Evolutionary conservation across 2,888 invertebrate species (phyloP).

Genomic region (Microplitis manilae): DNA sequence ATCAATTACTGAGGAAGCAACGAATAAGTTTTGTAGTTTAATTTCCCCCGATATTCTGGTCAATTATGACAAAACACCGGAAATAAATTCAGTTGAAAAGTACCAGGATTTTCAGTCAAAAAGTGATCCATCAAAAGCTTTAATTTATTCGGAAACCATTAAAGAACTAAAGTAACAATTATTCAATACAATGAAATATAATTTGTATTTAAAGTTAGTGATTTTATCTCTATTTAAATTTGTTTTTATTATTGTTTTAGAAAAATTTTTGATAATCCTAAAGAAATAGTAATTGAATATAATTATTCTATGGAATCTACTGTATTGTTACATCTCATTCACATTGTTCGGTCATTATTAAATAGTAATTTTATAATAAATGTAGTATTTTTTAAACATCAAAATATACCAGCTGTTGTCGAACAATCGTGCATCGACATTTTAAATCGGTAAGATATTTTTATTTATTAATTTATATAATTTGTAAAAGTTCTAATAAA

Average conservation of each 20-base stretch:
- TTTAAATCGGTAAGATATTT: constrained; percentile 44
- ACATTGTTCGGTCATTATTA: constrained; percentile 41
- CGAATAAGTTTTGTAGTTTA: constrained; percentile 67
- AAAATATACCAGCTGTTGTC: constrained; percentile 1
- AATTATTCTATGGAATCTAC: constrained; percentile 57
- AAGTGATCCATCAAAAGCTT: constrained; percentile 27
- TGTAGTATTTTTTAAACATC: constrained; percentile 42
- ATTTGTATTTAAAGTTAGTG: not conserved
- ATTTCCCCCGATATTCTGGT: constrained; percentile 59
- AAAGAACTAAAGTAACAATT: constrained; percentile 48
- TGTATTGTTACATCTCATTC: constrained; percentile 57
- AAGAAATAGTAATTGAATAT: constrained; percentile 54
- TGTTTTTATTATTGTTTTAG: constrained; percentile 36
- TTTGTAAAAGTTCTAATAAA: not conserved
- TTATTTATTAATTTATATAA: not conserved
- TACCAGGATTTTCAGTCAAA: constrained; percentile 46
- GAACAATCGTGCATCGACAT: constrained; percentile 46
- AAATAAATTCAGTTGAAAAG: constrained; percentile 50
- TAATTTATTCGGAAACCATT: constrained; percentile 42
- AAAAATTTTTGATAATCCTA: constrained; percentile 41
- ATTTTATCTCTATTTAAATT: constrained; percentile 43
- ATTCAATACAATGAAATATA: not conserved
- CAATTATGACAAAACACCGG: constrained; percentile 53
- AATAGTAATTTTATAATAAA: constrained; percentile 32
- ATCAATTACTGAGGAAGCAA: constrained; percentile 66